Percentiles rank a stretch among this genome's conserved stretches.
These are phyloP conservation scores for Eretmocerus hayati DNA, from an alignment of 2,888 invertebrate species.

Conservation along the genomic window DNA sequence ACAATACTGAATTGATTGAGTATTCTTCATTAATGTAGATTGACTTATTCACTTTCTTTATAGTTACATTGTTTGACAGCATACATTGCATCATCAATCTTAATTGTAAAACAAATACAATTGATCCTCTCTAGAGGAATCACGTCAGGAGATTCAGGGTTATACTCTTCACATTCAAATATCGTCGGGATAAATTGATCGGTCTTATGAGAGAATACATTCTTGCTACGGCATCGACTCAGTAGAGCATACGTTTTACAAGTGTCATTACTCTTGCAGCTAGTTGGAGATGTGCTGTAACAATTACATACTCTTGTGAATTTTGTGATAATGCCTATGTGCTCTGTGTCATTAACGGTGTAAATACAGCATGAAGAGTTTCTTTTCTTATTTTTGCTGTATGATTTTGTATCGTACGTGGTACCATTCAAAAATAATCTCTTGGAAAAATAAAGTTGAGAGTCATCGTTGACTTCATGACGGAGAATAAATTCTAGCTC, in stretches of 20 bases:
- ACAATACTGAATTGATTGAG: too few relatives aligned
- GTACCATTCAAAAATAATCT: not conserved
- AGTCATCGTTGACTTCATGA: too few relatives aligned
- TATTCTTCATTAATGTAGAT: too few relatives aligned
- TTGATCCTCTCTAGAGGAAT: not conserved
- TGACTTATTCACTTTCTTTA: too few relatives aligned
- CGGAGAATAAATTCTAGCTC: too few relatives aligned
- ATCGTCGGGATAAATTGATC: not conserved
- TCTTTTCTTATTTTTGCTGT: not conserved
- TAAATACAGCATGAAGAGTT: constrained; percentile 1
- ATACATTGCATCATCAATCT: too few relatives aligned
- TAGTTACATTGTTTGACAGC: too few relatives aligned
- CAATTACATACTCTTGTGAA: constrained; percentile 2
- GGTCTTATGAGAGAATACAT: not conserved
- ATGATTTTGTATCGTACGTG: not conserved
- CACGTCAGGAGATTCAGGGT: not conserved
- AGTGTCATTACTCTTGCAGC: not conserved
- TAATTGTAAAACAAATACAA: not conserved
- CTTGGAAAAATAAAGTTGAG: too few relatives aligned
- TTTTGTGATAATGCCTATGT: not conserved
- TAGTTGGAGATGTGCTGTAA: not conserved
- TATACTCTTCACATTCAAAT: not conserved
- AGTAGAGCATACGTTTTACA: not conserved
- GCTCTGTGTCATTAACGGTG: not conserved
- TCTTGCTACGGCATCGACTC: not conserved